phyloP scores from a whole-genome alignment of 2,797 vertebrate species.

The Numenius phaeopus region DNA sequence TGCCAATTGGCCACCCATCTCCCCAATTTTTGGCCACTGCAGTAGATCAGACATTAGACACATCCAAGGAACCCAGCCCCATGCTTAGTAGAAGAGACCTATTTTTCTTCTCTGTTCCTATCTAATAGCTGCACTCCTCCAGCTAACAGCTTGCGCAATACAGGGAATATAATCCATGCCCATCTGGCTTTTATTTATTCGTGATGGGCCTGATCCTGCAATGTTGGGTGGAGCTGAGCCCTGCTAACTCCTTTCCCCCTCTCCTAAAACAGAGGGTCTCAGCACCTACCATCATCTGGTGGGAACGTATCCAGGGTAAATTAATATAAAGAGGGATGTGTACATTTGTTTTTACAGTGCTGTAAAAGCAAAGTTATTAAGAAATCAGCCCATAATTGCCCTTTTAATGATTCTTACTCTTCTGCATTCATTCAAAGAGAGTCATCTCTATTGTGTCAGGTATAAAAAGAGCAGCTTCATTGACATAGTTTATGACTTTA shows the following conservation, averaged over 20 bases:
- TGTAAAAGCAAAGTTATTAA: not conserved
- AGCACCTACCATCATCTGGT: not conserved
- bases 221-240: not conserved
- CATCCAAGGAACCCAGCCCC: not conserved
- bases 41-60: not conserved
- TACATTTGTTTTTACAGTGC: not conserved
- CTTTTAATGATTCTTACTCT: not conserved
- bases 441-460: not conserved
- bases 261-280: not conserved
- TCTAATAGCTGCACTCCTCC: not conserved
- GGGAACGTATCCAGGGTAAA: not conserved
- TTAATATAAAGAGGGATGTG: not conserved
- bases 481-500: not conserved
- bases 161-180: not conserved
- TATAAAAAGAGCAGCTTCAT: not conserved
- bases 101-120: not conserved
- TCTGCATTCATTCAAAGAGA: not conserved
- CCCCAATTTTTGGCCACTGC: not conserved
- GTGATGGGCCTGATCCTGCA: not conserved
- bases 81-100: not conserved
- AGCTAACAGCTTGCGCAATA: not conserved
- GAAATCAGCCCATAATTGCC: conserved; percentile 13
- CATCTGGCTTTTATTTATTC: not conserved
- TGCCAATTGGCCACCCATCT: fast-evolving
- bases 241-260: not conserved